Evolutionary conservation across 2,888 invertebrate species (phyloP).

Genomic region (Pseudoips prasinana): DNA sequence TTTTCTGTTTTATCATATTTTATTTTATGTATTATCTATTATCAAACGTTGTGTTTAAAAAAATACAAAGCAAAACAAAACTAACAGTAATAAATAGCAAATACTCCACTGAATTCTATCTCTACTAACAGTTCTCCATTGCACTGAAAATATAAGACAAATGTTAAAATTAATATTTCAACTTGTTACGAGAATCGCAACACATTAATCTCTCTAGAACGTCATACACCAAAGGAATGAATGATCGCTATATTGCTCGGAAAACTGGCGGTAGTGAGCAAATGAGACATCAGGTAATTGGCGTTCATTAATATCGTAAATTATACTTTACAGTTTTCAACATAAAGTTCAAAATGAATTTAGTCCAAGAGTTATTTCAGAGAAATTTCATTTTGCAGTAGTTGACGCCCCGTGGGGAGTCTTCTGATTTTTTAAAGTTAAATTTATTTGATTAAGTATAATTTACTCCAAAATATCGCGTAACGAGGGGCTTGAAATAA

Average conservation of each 20-base stretch:
- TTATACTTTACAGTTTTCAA: background rate
- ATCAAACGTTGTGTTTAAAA: too few relatives aligned
- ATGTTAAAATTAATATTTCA: slow-evolving; percentile 36
- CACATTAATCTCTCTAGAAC: slow-evolving; percentile 40
- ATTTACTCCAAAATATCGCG: slow-evolving; percentile 12
- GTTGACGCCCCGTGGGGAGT: slow-evolving; percentile 22
- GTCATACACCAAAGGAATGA: slow-evolving; percentile 38
- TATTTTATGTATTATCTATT: too few relatives aligned
- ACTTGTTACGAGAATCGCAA: slow-evolving; percentile 37
- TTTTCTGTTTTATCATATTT: too few relatives aligned
- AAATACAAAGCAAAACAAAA: too few relatives aligned
- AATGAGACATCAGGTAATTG: slow-evolving; percentile 33
- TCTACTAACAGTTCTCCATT: too few relatives aligned
- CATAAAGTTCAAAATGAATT: slow-evolving; percentile 7
- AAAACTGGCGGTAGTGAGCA: slow-evolving; percentile 26
- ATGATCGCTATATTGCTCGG: slow-evolving; percentile 43
- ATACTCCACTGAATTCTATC: too few relatives aligned
- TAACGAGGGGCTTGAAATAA: too few relatives aligned
- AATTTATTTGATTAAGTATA: slow-evolving; percentile 23
- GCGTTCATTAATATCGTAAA: slow-evolving; percentile 13
- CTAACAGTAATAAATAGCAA: too few relatives aligned
- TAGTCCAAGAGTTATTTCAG: slow-evolving; percentile 7
- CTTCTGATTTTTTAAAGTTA: slow-evolving; percentile 17
- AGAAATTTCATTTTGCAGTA: slow-evolving; percentile 27
- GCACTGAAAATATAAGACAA: slow-evolving; percentile 13